Base-by-base conservation (phyloP, 2,888 invertebrate genomes). In the Lymantria dispar region DNA sequence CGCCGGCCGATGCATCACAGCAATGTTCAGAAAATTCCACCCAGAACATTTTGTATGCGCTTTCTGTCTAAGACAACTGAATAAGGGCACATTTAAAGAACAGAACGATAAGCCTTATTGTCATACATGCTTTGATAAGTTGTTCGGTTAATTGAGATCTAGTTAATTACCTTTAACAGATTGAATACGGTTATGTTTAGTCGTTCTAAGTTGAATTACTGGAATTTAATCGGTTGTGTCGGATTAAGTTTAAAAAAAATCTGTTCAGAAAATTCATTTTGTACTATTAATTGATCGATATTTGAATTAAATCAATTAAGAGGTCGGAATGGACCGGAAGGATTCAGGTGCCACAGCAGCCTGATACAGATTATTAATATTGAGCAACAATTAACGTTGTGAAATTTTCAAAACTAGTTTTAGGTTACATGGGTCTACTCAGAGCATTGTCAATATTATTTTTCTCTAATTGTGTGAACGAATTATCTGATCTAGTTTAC, bases 21-120 rank as follows among this genome's bases (percentile, higher is more conserved):
- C 99, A 61, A 99, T 99, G 98, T 98, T 98, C 91, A 93, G 97
- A 69, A 99, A 99, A 91, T 99, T 98, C 93, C 99, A 99, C 87
- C 99, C 99, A 0, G 99, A 99, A 83, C 99, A 99, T 91, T 99
- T 99, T 82, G 98, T 98, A 8, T 99, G 99, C 92, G 98, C 99
- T n/a, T 99, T 99, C 92, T 99, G 99, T 79, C 93, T 98, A 59
- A 96, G 98, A 77, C 99, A 99, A 82, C 93, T 99, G 66, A 99
- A 99, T 90, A 99, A 99, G 83, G 99, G 99, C 72, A 99, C 99
- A 0, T 99, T 99, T 90, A 99, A 99, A 85, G 99, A 99, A 85
- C 98, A 99, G 80, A 98, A 98, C 80, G 98, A 98, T 76, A 98
- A 99, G 80, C 99, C 99, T 1, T 99, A 99, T 87, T 99, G 99